Conservation (phyloP, 2,113 vertebrate species). For the Ancistrus triradiatus region DNA sequence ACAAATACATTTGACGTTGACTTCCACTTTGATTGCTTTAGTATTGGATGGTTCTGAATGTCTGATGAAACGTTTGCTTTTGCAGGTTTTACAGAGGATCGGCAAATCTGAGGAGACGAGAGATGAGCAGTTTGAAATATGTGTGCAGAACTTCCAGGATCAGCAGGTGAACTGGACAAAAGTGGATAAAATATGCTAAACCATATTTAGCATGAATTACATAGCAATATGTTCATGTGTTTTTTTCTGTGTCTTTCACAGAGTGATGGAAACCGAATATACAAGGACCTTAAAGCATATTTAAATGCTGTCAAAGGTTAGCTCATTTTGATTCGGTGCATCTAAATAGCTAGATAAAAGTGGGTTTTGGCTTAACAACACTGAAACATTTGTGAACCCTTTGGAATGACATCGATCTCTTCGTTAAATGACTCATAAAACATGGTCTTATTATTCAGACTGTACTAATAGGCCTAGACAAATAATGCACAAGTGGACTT, state of each 20-base stretch:
- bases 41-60: no score
- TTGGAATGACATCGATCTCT: no score
- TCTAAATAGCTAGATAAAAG: neutral
- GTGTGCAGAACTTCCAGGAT: conserved; percentile 71
- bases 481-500: no score
- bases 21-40: no score
- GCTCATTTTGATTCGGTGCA: neutral
- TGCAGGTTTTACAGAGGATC: conserved; percentile 86
- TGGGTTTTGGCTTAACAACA: no score
- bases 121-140: conserved; percentile 84
- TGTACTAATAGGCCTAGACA: no score
- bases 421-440: no score
- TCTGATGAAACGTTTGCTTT: conserved; percentile 20
- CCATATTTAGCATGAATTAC: neutral
- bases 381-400: no score
- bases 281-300: conserved; percentile 86
- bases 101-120: conserved; percentile 86
- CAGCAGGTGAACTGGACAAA: conserved; percentile 81
- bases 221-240: neutral
- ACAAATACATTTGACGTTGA: no score
- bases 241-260: conserved; percentile 45
- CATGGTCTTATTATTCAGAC: no score
- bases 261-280: conserved; percentile 81
- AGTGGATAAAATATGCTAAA: neutral
- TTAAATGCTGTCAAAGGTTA: conserved; percentile 82